phyloP scores from a whole-genome alignment of 2,888 invertebrate species.

The Chymomyza amoena region DNA sequence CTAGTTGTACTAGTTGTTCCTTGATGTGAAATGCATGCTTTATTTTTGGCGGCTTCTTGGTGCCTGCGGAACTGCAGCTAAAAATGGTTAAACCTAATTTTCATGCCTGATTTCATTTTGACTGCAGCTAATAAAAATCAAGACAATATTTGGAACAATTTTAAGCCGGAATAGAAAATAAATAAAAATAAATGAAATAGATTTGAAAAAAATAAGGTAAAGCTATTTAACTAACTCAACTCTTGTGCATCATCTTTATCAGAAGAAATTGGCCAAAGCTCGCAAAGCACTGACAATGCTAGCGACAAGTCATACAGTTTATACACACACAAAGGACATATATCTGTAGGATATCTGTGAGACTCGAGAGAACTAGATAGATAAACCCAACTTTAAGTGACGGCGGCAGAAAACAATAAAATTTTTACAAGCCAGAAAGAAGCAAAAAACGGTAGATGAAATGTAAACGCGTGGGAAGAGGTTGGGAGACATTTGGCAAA shows the following conservation, averaged over 20 bases:
- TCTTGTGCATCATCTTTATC: neutral
- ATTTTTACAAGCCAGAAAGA: slow-evolving; percentile 62
- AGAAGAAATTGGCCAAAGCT: neutral
- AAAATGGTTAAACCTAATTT: slow-evolving; percentile 18
- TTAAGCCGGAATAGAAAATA: neutral
- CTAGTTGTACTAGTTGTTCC: slow-evolving; percentile 15
- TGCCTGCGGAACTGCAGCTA: slow-evolving; percentile 17
- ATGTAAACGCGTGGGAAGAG: neutral
- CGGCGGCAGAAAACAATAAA: slow-evolving; percentile 63
- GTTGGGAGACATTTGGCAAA: slow-evolving; percentile 27
- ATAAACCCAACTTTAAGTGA: slow-evolving; percentile 44
- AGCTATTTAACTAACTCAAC: neutral
- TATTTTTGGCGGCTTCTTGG: slow-evolving; percentile 26
- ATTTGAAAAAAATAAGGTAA: neutral
- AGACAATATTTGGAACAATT: neutral
- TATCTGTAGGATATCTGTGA: slow-evolving; percentile 13
- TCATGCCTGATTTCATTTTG: slow-evolving; percentile 58
- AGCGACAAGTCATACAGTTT: neutral
- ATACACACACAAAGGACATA: slow-evolving; percentile 8
- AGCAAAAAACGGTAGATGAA: slow-evolving; percentile 11
- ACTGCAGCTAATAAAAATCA: slow-evolving; percentile 39
- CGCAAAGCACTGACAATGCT: slow-evolving; percentile 1
- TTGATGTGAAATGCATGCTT: slow-evolving; percentile 47
- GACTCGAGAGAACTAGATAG: slow-evolving; percentile 42
- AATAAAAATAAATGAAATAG: neutral